Percentiles rank a stretch among this genome's conserved stretches.
Evolutionary conservation across 1,140 invertebrate species (phyloP).

Genomic region (Dendrolimus kikuchii): DNA sequence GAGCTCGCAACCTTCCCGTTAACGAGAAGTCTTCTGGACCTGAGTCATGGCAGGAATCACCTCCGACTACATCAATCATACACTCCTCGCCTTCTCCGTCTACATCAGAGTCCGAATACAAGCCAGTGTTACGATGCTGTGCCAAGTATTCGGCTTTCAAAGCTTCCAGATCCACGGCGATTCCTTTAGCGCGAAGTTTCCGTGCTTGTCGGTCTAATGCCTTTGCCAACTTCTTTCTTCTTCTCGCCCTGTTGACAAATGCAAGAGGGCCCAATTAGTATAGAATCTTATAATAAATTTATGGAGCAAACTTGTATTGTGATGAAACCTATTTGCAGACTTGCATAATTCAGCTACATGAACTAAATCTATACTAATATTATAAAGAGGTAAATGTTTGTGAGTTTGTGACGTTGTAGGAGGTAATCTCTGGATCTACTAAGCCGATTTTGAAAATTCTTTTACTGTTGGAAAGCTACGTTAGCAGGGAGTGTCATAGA

Average conservation of each 20-base stretch:
- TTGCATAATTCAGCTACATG: too few species aligned
- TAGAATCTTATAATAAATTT: slow-evolving; percentile 47
- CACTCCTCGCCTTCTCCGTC: slow-evolving; percentile 80
- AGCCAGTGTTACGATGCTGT: slow-evolving; percentile 76
- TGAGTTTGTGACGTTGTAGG: too few species aligned
- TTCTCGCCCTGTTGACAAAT: slow-evolving; percentile 78
- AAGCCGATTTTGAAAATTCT: too few species aligned
- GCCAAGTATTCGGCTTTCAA: slow-evolving; percentile 87
- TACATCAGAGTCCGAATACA: slow-evolving; percentile 80
- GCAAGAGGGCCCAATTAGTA: slow-evolving; percentile 62
- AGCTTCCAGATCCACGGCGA: slow-evolving; percentile 89
- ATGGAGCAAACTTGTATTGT: background rate
- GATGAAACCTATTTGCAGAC: too few species aligned
- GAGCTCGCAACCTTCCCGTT: slow-evolving; percentile 51
- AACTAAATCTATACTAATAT: too few species aligned
- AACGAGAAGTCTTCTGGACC: slow-evolving; percentile 73
- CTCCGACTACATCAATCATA: slow-evolving; percentile 83
- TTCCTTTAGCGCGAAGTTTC: slow-evolving; percentile 91
- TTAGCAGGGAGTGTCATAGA: too few species aligned
- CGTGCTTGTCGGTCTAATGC: slow-evolving; percentile 93
- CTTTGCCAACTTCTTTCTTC: slow-evolving; percentile 93
- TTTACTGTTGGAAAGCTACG: too few species aligned
- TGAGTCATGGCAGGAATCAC: slow-evolving; percentile 75
- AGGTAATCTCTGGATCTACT: too few species aligned
- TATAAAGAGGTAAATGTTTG: too few species aligned